These are phyloP conservation scores for Parauchenoglanis punctatus DNA, from an alignment of 2,797 vertebrate genomes.

Conservation along the genomic window DNA sequence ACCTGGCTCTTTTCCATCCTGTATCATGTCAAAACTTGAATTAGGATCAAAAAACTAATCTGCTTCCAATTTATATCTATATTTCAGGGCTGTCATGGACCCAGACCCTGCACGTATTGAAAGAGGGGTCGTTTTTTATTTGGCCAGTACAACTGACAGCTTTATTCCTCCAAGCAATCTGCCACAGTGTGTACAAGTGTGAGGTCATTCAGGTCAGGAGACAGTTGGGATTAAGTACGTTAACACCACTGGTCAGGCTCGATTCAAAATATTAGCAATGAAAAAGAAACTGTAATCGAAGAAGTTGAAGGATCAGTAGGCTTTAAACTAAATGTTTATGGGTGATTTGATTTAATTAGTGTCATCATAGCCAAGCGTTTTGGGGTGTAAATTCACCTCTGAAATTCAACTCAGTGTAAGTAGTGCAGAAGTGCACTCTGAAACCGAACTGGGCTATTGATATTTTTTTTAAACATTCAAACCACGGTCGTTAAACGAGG, in stretches of 20 bases:
- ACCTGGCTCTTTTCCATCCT: conserved; percentile 65
- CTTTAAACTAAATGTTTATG: not conserved
- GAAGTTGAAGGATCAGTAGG: not conserved
- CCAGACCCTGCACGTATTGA: conserved; percentile 81
- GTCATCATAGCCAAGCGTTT: not conserved
- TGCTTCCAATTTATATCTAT: conserved; percentile 97
- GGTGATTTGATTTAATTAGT: not conserved
- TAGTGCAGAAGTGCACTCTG: not conserved
- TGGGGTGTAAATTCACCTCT: not conserved
- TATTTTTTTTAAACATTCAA: not conserved
- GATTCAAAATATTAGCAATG: conserved; percentile 24
- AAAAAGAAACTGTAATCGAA: not conserved
- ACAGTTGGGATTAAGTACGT: conserved; percentile 76
- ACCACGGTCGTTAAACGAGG: not conserved
- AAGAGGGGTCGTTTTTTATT: conserved; percentile 94
- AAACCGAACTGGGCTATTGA: not conserved
- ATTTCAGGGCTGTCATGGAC: conserved; percentile 93
- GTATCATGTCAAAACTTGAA: conserved; percentile 94
- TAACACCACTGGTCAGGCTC: conserved; percentile 82
- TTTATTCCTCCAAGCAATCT: conserved; percentile 99
- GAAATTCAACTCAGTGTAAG: not conserved
- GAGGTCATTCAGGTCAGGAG: conserved; percentile 90
- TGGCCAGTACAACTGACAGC: conserved; percentile 96
- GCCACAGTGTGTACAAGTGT: conserved; percentile 88
- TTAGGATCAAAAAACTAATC: conserved; percentile 97